Percentiles rank a stretch among this genome's conserved stretches.
Conservation (phyloP, 2,797 vertebrate species). For the Typhlichthys subterraneus region DNA sequence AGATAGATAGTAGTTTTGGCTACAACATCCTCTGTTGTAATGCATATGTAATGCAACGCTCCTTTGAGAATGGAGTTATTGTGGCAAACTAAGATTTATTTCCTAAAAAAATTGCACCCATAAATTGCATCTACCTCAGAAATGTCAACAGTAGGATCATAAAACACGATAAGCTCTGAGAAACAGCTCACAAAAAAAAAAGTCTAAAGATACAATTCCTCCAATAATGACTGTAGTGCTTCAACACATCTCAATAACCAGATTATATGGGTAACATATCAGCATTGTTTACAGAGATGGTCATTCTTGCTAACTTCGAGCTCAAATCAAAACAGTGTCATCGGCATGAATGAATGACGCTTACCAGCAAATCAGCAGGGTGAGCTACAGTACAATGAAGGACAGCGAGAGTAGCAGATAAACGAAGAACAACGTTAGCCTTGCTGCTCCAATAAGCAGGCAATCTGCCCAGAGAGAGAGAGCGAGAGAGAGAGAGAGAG, state of each 20-base stretch:
- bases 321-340: not conserved
- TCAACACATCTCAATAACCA: not conserved
- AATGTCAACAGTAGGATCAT: not conserved
- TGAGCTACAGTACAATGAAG: not conserved
- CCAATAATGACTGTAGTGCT: not conserved
- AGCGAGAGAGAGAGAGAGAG: conserved; percentile 3
- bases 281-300: too few relatives aligned
- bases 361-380: not conserved
- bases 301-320: too few relatives aligned
- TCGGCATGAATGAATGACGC: not conserved
- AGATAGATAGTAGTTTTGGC: too few relatives aligned
- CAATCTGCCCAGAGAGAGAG: conserved; percentile 12
- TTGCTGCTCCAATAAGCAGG: not conserved
- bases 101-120: not conserved
- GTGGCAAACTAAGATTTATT: not conserved
- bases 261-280: not conserved
- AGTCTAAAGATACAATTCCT: not conserved
- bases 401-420: conserved; percentile 1
- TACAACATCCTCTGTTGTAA: too few relatives aligned
- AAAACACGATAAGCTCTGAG: not conserved
- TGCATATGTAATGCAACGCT: too few relatives aligned
- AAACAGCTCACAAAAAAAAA: not conserved
- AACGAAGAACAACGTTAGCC: not conserved
- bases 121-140: not conserved
- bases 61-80: too few relatives aligned